Evolutionary conservation across 2,888 invertebrate species (phyloP), one percentile per base, ranked within the genome.

Genomic region (Morpho achilles): DNA sequence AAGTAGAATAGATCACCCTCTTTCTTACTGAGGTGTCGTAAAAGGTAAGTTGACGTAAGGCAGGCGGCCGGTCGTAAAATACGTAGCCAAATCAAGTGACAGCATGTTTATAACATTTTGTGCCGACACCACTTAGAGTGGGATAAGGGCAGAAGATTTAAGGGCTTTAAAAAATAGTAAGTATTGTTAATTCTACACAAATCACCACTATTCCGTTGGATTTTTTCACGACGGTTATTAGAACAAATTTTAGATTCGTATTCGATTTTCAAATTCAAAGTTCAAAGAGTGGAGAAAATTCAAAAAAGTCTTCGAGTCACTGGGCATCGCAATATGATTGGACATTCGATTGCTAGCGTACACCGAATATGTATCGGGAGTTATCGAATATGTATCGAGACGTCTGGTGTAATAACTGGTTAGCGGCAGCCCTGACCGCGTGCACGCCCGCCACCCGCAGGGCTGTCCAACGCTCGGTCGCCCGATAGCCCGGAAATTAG

Each of bases 401-500:
- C 61, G 64, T 68, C 68, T 69, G 60, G 58, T 66, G 63, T 69
- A 67, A 68, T 71, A 70, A 70, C 69, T 69, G 67, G 66, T 71
- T 65, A 72, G 72, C 65, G 66, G 69, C 68, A 69, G 64, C 72
- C 59, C 63, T 74, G 77, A 84, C 85, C 85, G 76, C 84, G 78
- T 71, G 51, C 71, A 79, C 85, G 80, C 84, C 84, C 76, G 69
- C 70, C 69, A 71, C 75, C 76, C 80, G 73, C 67, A 76, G 72
- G 66, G 72, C 73, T 40, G 46, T 10, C 16, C 65, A 71, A 72
- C 76, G 61, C 47, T 64, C 43, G 62, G 64, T 55, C 66, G 66
- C 63, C 72, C n/a, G 71, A 76, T 77, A 77, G 75, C 65, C 76
- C 85, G 88, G 88, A 89, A 81, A 89, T 89, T 87, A 85, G 82